Conservation (phyloP, 1,140 invertebrate species). For the Liolophura sinensis region DNA sequence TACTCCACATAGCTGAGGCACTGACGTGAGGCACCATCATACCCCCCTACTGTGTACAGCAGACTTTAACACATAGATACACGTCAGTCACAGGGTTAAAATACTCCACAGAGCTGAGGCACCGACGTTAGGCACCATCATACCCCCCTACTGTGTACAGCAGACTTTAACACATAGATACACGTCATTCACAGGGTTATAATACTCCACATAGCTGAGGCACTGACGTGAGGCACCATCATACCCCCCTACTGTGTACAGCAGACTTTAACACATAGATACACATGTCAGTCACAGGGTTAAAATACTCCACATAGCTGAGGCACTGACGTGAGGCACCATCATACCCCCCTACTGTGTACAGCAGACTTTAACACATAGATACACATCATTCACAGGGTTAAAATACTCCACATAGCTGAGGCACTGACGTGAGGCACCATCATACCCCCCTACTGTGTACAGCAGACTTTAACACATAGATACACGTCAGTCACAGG, state of each 20-base stretch:
- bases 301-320: neutral
- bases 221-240: slow-evolving; percentile 16
- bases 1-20: slow-evolving; percentile 10
- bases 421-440: slow-evolving; percentile 13
- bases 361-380: too few relatives aligned
- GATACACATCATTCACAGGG: too few relatives aligned
- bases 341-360: neutral
- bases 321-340: slow-evolving; percentile 14
- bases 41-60: too few relatives aligned
- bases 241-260: too few relatives aligned
- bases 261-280: too few relatives aligned
- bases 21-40: slow-evolving; percentile 11
- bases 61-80: too few relatives aligned
- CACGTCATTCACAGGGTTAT: neutral
- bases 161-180: too few relatives aligned
- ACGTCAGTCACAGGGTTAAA: too few relatives aligned
- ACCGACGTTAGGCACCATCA: slow-evolving; percentile 13
- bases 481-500: too few relatives aligned
- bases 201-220: slow-evolving; percentile 2
- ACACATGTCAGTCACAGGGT: neutral
- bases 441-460: slow-evolving; percentile 1
- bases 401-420: neutral
- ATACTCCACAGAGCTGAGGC: slow-evolving; percentile 7
- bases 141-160: too few relatives aligned
- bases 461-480: too few relatives aligned